Conservation (phyloP, 2,113 vertebrate genomes). For the Naja naja region DNA sequence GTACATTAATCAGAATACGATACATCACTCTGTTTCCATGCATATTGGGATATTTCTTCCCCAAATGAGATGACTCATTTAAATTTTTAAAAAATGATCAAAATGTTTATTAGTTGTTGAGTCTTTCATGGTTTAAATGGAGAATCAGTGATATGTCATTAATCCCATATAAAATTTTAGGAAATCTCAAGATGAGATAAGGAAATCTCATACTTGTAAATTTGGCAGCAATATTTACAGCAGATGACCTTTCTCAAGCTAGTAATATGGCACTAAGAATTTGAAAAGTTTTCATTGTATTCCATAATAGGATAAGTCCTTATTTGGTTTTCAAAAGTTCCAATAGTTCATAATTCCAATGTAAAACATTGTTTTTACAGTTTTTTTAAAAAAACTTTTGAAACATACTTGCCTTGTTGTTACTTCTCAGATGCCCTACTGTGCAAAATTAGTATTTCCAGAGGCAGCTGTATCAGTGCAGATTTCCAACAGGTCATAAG, state of each 20-base stretch:
- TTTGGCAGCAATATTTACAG: neutral
- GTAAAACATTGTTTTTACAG: neutral
- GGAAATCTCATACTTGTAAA: neutral
- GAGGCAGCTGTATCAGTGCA: constrained; percentile 43
- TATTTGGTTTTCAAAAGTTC: neutral
- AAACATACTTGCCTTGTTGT: constrained; percentile 36
- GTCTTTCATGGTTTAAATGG: neutral
- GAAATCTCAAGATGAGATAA: neutral
- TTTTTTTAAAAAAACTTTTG: constrained; percentile 48
- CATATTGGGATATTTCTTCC: neutral
- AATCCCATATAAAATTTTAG: neutral
- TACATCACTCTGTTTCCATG: neutral
- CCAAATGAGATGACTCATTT: neutral
- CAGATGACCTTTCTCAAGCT: neutral
- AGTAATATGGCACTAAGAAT: neutral
- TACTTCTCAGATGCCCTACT: constrained; percentile 38
- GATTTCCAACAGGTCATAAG: constrained; percentile 8
- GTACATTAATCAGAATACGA: neutral
- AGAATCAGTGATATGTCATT: neutral
- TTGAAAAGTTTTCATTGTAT: neutral
- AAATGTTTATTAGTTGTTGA: neutral
- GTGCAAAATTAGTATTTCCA: constrained; percentile 59
- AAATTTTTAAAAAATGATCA: neutral
- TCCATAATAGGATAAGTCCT: neutral
- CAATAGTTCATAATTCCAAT: neutral